Evolutionary conservation across 2,797 vertebrate species (phyloP).

Genomic region (Tenualosa ilisha): DNA sequence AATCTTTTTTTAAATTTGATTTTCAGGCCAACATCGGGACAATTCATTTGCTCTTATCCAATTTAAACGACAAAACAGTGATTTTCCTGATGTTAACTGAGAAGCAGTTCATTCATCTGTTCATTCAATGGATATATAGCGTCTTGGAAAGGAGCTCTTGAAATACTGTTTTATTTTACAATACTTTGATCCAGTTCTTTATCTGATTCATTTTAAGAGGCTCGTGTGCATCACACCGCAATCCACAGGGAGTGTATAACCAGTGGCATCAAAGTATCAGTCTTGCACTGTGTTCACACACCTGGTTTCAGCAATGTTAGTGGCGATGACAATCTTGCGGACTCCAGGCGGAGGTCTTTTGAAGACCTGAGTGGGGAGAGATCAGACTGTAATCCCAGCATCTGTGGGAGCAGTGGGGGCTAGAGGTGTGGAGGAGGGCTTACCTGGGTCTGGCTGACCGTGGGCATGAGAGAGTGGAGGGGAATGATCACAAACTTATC

Average conservation of each 20-base stretch:
- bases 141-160: no score
- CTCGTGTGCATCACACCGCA: no score
- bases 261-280: neutral
- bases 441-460: slow-evolving; percentile 97
- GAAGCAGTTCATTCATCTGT: no score
- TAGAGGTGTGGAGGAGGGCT: slow-evolving; percentile 27
- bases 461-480: slow-evolving; percentile 96
- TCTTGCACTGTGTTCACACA: slow-evolving; percentile 54
- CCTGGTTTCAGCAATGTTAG: slow-evolving; percentile 99
- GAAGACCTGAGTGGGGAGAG: slow-evolving; percentile 83
- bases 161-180: neutral
- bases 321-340: slow-evolving; percentile 97
- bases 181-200: neutral
- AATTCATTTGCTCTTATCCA: no score
- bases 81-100: no score
- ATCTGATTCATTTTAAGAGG: neutral
- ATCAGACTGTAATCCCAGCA: neutral
- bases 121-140: no score
- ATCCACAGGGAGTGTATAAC: no score
- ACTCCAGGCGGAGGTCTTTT: slow-evolving; percentile 93
- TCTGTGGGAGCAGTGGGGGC: neutral
- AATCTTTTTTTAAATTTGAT: no score
- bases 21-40: no score
- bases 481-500: slow-evolving; percentile 95
- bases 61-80: no score